These are phyloP conservation scores for Polymixis lichenea DNA, from an alignment of 2,888 invertebrate genomes.

Conservation along the genomic window DNA sequence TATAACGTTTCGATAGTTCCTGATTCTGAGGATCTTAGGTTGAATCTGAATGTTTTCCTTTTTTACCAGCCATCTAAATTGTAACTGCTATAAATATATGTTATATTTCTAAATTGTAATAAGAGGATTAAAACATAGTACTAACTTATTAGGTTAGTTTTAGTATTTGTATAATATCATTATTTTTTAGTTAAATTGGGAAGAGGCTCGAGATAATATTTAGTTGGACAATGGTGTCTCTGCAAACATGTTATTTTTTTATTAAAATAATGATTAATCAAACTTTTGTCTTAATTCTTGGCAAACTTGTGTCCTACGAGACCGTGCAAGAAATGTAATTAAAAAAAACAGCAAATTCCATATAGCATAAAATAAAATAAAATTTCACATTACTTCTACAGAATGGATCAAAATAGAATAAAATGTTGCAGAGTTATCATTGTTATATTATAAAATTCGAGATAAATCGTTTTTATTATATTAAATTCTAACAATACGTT, in stretches of 20 bases:
- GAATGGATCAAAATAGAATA: too few species aligned
- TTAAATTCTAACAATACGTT: conserved; percentile 32
- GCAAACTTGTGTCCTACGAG: background rate
- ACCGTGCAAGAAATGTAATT: background rate
- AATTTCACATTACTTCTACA: too few species aligned
- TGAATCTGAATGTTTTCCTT: background rate
- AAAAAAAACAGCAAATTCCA: too few species aligned
- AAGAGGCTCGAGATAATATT: conserved; percentile 67
- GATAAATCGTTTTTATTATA: conserved; percentile 34
- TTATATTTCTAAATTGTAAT: conserved; percentile 65
- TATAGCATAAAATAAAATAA: too few species aligned
- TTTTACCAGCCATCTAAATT: conserved; percentile 27
- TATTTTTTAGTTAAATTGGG: conserved; percentile 66
- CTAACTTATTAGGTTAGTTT: conserved; percentile 67
- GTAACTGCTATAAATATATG: conserved; percentile 49
- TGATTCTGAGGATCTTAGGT: background rate
- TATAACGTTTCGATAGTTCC: background rate
- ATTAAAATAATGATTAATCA: conserved; percentile 10
- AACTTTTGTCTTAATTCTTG: background rate
- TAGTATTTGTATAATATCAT: conserved; percentile 66
- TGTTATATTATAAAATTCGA: conserved; percentile 40
- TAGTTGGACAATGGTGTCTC: conserved; percentile 54
- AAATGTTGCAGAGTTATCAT: conserved; percentile 50
- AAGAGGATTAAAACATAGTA: conserved; percentile 61
- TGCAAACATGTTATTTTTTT: conserved; percentile 19